Conservation (phyloP, 2,888 invertebrate species). For the Phragmatobia fuliginosa region DNA sequence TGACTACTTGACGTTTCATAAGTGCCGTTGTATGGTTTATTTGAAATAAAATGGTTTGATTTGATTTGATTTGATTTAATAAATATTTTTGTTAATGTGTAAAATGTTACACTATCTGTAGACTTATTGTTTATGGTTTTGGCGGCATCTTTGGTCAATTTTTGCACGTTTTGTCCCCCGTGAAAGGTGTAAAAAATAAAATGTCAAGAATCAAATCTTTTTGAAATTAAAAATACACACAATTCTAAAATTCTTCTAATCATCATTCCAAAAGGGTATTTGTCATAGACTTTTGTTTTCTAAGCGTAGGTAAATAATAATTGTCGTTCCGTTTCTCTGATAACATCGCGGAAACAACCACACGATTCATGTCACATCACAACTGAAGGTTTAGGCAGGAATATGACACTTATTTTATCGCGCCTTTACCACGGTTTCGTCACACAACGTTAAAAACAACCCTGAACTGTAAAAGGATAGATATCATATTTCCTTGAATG, state of each 20-base stretch:
- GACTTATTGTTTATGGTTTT: background rate
- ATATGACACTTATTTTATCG: conserved; percentile 23
- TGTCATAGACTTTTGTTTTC: conserved; percentile 8
- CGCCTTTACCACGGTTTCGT: conserved; percentile 33
- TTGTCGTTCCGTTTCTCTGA: conserved; percentile 28
- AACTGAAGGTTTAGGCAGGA: conserved; percentile 21
- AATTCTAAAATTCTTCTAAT: too few species aligned
- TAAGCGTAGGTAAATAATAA: conserved; percentile 25
- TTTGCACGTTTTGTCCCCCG: background rate
- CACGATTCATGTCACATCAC: conserved; percentile 19
- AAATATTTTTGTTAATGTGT: background rate
- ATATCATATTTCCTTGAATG: background rate
- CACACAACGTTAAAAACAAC: conserved; percentile 24
- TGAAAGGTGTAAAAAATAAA: background rate
- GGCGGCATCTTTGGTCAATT: background rate
- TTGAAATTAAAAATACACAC: too few species aligned
- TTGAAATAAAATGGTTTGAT: too few species aligned
- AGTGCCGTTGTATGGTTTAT: too few species aligned
- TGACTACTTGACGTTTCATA: too few species aligned
- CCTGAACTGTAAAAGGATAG: conserved; percentile 26
- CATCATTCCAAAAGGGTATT: conserved; percentile 1
- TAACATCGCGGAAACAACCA: conserved; percentile 26
- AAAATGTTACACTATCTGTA: background rate
- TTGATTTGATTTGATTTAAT: too few species aligned
- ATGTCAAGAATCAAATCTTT: too few species aligned